Percentiles rank a stretch among this genome's conserved stretches.
phyloP scores from a whole-genome alignment of 2,797 vertebrate genomes.

The Hippocampus kuda region DNA sequence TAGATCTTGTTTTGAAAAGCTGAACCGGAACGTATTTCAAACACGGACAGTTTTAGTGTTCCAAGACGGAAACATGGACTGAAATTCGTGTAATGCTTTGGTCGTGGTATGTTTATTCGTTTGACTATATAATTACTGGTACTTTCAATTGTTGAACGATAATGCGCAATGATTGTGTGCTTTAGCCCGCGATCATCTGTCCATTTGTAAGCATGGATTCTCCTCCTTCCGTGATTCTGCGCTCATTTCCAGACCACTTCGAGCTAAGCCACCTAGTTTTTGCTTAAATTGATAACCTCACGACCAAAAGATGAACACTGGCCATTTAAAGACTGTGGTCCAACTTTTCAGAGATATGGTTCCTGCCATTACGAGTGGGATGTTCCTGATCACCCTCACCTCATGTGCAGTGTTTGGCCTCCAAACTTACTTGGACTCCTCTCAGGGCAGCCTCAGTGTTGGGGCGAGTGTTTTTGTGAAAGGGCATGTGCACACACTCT shows the following conservation, averaged over 20 bases:
- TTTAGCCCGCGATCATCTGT: neutral
- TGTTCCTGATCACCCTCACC: slow-evolving; percentile 17
- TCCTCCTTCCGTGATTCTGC: neutral
- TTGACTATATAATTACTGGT: neutral
- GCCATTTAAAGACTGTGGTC: slow-evolving; percentile 10
- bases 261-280: neutral
- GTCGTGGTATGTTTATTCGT: neutral
- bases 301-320: slow-evolving; percentile 8
- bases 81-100: neutral
- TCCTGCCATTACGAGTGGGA: slow-evolving; percentile 41
- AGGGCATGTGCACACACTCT: slow-evolving; percentile 46
- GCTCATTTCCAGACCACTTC: neutral
- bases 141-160: neutral
- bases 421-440: slow-evolving; percentile 23
- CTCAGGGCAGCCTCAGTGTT: slow-evolving; percentile 33
- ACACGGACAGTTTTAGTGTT: neutral
- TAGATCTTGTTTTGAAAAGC: neutral
- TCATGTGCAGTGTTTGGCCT: slow-evolving; percentile 41
- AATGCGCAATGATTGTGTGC: neutral
- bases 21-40: neutral
- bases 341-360: slow-evolving; percentile 20
- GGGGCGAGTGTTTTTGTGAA: slow-evolving; percentile 40
- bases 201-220: neutral
- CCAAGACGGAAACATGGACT: too few relatives aligned
- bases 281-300: too few relatives aligned